Evolutionary conservation across 2,797 vertebrate genomes (phyloP), one percentile per base, ranked within the genome.

Genomic region (Pygocentrus nattereri): DNA sequence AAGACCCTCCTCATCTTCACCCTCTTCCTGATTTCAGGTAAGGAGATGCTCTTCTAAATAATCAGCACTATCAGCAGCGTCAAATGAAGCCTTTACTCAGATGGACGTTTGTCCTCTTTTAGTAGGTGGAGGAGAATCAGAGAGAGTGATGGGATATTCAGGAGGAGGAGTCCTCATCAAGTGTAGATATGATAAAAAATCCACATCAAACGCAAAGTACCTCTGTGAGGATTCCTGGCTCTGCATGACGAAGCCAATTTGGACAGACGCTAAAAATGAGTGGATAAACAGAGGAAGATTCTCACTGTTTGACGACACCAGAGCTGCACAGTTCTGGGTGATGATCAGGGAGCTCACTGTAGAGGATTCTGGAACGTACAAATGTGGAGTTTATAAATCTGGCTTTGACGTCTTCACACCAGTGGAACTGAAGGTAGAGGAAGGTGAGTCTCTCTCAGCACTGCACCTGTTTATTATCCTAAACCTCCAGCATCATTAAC

Each of bases 11-110:
- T 61, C 10, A 1, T 61, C 11, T 25, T 27, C 58, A 23, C 1
- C 38, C 38, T 69, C 41, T 69, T 12, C 67, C 67, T 69, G 67
- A 47, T 69, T 10, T 47, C 67, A 69, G 67, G 67, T 69, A 69
- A 69, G 2, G 1, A n/a, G n/a, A 18, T 2, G 19, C 64, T 41
- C 34, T 41, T 67, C 19, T 38, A 41, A 18, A 67, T n/a, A 21
- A 56, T n/a, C 54, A 56, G 1, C 54, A n/a, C 54, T 4, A 65
- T 18, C 30, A 65, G 25, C 25, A 30, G 27, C 21, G 16, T 34
- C 62, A 38, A 5, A 18, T 18, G 15, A 16, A 34, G 62, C 3
- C 18, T 38, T 65, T 31, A 6, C 16, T 65, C 5, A 65, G 5
- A 34, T 65, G 30, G 16, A 65, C 27, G n/a, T n/a, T n/a, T n/a